phyloP scores from a whole-genome alignment of 2,797 vertebrate genomes.

The Halcyon chelicuti region DNA sequence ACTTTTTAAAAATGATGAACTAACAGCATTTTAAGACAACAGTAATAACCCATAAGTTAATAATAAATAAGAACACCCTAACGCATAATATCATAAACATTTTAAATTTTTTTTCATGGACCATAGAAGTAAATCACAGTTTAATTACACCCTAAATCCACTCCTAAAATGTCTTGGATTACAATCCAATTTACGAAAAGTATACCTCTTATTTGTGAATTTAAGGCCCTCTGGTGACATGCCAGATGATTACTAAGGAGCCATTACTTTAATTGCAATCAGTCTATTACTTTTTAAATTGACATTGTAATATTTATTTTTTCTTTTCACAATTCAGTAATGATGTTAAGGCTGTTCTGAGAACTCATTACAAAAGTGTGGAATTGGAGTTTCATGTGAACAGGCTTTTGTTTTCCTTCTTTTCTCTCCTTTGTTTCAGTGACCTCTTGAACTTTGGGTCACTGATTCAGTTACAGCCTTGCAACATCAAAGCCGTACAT shows the following conservation, averaged over 20 bases:
- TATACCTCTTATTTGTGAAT: not conserved
- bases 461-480: slow-evolving; percentile 43
- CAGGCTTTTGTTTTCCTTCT: slow-evolving; percentile 66
- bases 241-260: not conserved
- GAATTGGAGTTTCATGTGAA: slow-evolving; percentile 53
- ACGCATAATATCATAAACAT: not conserved
- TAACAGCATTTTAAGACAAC: not conserved
- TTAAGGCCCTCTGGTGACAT: not conserved
- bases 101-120: not conserved
- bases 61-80: not conserved
- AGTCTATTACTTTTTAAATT: slow-evolving; percentile 28
- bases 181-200: not conserved
- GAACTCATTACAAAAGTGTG: slow-evolving; percentile 38
- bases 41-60: not conserved
- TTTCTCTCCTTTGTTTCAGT: slow-evolving; percentile 42
- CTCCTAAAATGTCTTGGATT: not conserved
- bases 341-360: slow-evolving; percentile 48
- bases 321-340: not conserved
- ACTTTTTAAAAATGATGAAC: not conserved
- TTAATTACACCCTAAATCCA: not conserved
- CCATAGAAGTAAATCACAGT: not conserved
- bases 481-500: slow-evolving; percentile 49
- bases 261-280: slow-evolving; percentile 11
- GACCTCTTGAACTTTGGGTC: slow-evolving; percentile 61
- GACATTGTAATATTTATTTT: not conserved